Percentiles rank a stretch among this genome's conserved stretches.
Evolutionary conservation across 2,113 vertebrate species (phyloP).

Genomic region (Lutjanus erythropterus): DNA sequence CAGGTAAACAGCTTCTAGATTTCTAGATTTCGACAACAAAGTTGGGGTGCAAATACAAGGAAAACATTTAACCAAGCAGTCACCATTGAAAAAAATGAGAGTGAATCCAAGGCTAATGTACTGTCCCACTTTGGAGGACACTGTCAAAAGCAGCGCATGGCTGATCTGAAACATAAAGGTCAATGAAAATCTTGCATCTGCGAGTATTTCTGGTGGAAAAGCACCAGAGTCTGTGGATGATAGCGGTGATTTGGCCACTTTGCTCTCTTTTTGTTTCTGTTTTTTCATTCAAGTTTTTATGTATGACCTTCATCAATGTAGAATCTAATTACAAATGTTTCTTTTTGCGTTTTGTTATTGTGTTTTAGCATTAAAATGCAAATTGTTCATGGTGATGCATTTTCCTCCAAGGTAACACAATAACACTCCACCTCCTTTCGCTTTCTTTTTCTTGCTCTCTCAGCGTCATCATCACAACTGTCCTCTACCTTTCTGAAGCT

Average conservation of each 20-base stretch:
- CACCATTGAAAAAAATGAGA: background rate
- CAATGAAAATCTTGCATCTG: background rate
- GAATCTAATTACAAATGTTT: background rate
- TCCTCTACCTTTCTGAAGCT: slow-evolving; percentile 97
- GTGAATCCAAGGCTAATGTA: slow-evolving; percentile 7
- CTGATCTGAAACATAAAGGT: background rate
- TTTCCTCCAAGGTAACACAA: background rate
- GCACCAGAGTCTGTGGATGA: background rate
- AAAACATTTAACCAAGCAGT: background rate
- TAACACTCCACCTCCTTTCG: background rate
- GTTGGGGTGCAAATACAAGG: background rate
- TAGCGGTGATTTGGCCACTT: background rate
- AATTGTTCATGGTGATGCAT: background rate
- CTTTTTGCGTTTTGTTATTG: background rate
- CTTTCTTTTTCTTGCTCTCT: slow-evolving; percentile 56
- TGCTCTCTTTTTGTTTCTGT: background rate
- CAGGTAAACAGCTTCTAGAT: too few relatives aligned
- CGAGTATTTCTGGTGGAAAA: background rate
- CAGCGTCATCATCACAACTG: slow-evolving; percentile 98
- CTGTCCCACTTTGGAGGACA: background rate
- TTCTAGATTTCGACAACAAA: background rate
- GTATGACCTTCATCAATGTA: background rate
- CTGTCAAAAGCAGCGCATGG: too few relatives aligned
- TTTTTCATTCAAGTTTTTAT: background rate
- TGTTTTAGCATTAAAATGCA: background rate